Percentiles rank a stretch among this genome's conserved stretches.
These are phyloP conservation scores for Eubasilissa splendida DNA, from an alignment of 2,888 invertebrate species.

Conservation along the genomic window DNA sequence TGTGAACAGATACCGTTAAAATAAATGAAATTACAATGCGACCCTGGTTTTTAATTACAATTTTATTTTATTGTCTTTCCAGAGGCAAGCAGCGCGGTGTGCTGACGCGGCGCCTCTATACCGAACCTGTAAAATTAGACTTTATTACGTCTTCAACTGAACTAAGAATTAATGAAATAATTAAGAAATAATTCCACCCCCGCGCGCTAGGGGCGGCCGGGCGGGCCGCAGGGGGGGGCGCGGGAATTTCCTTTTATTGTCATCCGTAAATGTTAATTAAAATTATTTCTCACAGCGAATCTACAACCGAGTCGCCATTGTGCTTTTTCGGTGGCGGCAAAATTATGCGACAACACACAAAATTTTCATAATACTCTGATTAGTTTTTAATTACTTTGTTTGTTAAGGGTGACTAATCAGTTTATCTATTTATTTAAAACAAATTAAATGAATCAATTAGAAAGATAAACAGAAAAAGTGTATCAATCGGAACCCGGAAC, in stretches of 20 bases:
- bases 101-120: constrained; percentile 10
- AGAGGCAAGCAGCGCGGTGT: neutral
- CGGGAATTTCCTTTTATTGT: constrained; percentile 25
- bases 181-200: constrained; percentile 58
- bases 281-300: constrained; percentile 24
- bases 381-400: too few species aligned
- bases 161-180: constrained; percentile 59
- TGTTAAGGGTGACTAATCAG: too few species aligned
- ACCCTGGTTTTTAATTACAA: constrained; percentile 37
- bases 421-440: too few species aligned
- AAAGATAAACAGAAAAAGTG: too few species aligned
- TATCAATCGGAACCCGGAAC: too few species aligned
- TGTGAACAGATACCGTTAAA: too few species aligned
- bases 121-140: constrained; percentile 57
- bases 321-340: too few species aligned
- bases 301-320: neutral
- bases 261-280: constrained; percentile 31
- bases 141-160: constrained; percentile 56
- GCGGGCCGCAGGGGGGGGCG: constrained; percentile 31
- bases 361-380: too few species aligned
- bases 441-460: too few species aligned
- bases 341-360: too few species aligned
- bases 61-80: constrained; percentile 45
- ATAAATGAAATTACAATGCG: neutral
- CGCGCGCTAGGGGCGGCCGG: constrained; percentile 25